Conservation (phyloP, 2,113 vertebrate species). For the Dendropsophus ebraccatus region DNA sequence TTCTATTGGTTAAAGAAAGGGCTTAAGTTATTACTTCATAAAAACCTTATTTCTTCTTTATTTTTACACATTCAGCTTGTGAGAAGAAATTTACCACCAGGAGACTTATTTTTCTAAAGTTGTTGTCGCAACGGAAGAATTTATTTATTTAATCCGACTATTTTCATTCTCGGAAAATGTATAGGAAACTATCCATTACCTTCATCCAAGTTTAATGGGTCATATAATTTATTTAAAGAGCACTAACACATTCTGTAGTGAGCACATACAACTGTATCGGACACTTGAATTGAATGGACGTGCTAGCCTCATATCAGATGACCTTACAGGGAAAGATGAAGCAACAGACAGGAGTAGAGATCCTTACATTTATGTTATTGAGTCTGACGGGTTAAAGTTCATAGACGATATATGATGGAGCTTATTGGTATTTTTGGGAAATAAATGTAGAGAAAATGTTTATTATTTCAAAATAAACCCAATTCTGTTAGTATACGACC, state of each 20-base stretch:
- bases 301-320: not conserved
- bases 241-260: slow-evolving; percentile 15
- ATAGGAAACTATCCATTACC: slow-evolving; percentile 49
- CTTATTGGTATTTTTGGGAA: not conserved
- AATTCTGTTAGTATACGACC: no score
- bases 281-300: not conserved
- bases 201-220: slow-evolving; percentile 48
- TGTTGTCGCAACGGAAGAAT: not conserved
- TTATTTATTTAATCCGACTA: not conserved
- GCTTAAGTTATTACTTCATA: no score
- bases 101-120: slow-evolving; percentile 1
- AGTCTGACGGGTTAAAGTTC: not conserved
- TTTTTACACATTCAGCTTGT: not conserved
- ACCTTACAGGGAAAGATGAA: slow-evolving; percentile 30
- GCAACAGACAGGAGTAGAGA: not conserved
- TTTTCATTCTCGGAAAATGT: slow-evolving; percentile 16
- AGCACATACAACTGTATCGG: slow-evolving; percentile 20
- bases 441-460: no score
- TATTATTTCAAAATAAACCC: no score
- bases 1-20: no score
- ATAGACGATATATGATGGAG: not conserved
- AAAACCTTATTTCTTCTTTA: no score
- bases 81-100: not conserved
- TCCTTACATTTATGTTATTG: not conserved
- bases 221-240: slow-evolving; percentile 46